Percentiles rank a stretch among this genome's conserved stretches.
phyloP scores from a whole-genome alignment of 2,888 invertebrate species.

The Geotrupes spiniger region DNA sequence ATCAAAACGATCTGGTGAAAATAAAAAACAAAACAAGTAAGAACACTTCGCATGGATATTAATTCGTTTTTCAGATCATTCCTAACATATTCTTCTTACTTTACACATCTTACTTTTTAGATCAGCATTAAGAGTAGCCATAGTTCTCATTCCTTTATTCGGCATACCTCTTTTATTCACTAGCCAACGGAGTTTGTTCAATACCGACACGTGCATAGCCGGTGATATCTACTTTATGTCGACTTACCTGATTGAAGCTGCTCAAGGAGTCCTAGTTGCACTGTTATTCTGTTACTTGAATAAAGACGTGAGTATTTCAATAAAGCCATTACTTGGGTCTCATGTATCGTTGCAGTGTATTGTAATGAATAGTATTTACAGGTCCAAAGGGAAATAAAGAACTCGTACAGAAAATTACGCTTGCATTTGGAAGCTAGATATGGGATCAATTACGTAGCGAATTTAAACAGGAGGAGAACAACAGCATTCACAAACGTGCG shows the following conservation, averaged over 20 bases:
- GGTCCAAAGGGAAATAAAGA: constrained; percentile 37
- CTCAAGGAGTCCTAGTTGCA: constrained; percentile 63
- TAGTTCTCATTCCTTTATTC: constrained; percentile 68
- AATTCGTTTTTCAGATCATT: no score
- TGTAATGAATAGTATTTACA: no score
- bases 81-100: no score
- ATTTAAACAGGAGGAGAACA: constrained; percentile 2
- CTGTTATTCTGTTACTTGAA: constrained; percentile 66
- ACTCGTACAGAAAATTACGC: constrained; percentile 33
- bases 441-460: constrained; percentile 8
- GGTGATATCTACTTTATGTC: constrained; percentile 60
- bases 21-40: constrained; percentile 37
- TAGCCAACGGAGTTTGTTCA: constrained; percentile 55
- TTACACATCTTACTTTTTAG: no score
- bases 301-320: constrained; percentile 51
- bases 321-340: neutral
- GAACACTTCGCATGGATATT: no score
- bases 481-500: constrained; percentile 3
- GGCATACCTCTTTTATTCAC: constrained; percentile 67
- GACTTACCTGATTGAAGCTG: constrained; percentile 59
- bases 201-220: constrained; percentile 47
- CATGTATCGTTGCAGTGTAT: neutral
- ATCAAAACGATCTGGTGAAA: constrained; percentile 52
- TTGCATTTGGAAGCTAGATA: constrained; percentile 31
- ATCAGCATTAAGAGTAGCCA: constrained; percentile 61